Base-by-base conservation (phyloP, 2,113 vertebrate species). In the Bagarius yarrelli region DNA sequence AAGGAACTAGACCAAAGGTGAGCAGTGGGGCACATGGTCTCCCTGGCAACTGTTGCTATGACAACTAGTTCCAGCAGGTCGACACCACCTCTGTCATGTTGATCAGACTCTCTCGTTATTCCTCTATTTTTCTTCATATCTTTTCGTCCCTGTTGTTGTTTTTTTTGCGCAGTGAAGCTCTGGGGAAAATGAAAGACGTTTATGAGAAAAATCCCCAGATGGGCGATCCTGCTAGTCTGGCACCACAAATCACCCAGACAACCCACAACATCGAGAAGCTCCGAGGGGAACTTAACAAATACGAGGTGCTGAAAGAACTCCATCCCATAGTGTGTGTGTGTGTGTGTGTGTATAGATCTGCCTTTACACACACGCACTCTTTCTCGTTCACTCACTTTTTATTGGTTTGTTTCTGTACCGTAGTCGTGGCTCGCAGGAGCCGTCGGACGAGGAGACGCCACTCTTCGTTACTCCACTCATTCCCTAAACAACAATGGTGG, bases 1-100 rank as follows among this genome's bases (percentile, higher is more conserved):
- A 99, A 99, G 88, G 98, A 99, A 91, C 94, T 94, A 57, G 98
- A 99, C 92, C 97, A 99, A 93, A 99, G 97, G 98, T 98, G 78
- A 75, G 89, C 84, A 32, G 56, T 57, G 59, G 66, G 82, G 76
- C 52, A 69, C 76, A 36, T 61, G 55, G 75, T 78, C 56, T 81
- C 78, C 67, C 25, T 81, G 78, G 89, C 85, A 87, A 87, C 69
- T 50, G 74, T 86, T 59, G 73, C 81, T 80, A 75, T 80, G 63
- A 47, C 52, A 77, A 86, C 84, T 27, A 23, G 52, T 70, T 21
- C 15, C 75, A 40, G 34, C 69, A n/a, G 36, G 59, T 36, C 63
- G 70, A 73, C 18, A 50, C 25, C 47, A 19, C 69, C 44, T 40
- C 50, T 85, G 75, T 60, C 76, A 72, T 86, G 85, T 85, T 85